Conservation (phyloP, 2,113 vertebrate species). For the Larimichthys crocea region DNA sequence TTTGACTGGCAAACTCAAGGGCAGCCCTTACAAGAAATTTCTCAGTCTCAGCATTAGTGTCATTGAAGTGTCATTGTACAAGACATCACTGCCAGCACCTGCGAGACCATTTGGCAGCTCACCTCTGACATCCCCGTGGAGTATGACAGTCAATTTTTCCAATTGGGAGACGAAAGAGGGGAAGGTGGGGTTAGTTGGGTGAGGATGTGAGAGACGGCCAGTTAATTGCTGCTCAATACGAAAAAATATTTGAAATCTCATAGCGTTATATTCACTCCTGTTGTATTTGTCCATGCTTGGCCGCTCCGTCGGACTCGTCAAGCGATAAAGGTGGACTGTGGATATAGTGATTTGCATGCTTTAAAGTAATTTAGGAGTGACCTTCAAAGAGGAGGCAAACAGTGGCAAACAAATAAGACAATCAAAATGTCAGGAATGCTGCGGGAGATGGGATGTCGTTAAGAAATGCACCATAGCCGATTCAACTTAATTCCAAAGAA, state of each 20-base stretch:
- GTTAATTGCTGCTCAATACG: background rate
- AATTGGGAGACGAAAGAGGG: background rate
- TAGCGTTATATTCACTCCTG: background rate
- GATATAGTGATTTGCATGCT: slow-evolving; percentile 80
- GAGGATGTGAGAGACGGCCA: background rate
- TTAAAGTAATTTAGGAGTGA: slow-evolving; percentile 83
- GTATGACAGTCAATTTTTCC: background rate
- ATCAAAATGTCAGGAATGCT: slow-evolving; percentile 84
- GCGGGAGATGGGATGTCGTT: slow-evolving; percentile 66
- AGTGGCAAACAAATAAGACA: slow-evolving; percentile 79
- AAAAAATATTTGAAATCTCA: background rate
- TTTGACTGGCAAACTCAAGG: slow-evolving; percentile 47
- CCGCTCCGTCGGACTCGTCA: background rate
- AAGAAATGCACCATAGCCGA: slow-evolving; percentile 67
- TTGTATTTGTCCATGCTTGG: background rate
- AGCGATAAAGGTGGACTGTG: slow-evolving; percentile 50
- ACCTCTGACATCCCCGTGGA: slow-evolving; percentile 34
- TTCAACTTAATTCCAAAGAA: slow-evolving; percentile 65
- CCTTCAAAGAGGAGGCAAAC: slow-evolving; percentile 82
- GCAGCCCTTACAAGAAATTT: slow-evolving; percentile 14
- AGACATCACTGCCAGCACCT: slow-evolving; percentile 22
- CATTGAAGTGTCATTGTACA: slow-evolving; percentile 19
- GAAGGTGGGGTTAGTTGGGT: background rate
- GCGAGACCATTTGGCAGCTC: background rate
- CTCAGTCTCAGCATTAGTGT: slow-evolving; percentile 26